Base-by-base conservation (phyloP, 2,888 invertebrate genomes). In the Rambutsinella grinnellia region DNA sequence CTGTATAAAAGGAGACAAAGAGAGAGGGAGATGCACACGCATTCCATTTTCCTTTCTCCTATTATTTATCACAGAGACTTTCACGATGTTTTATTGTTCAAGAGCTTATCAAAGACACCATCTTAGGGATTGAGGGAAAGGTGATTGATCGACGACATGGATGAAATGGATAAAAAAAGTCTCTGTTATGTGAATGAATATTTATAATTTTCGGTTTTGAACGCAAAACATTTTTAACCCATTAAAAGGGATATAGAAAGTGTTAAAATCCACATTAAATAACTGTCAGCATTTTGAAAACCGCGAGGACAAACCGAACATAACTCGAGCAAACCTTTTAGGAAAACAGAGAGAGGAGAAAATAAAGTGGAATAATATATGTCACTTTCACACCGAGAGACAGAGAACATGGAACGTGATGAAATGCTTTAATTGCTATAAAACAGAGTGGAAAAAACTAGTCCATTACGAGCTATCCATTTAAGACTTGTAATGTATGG, bases 11-110 rank as follows among this genome's bases (percentile, higher is more conserved):
- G 79, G 80, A 79, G 78, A 63, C 72, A 71, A 68, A 70, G 68
- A 60, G 56, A 67, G 54, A 65, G 51, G 66, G 61, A 66, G 77
- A 77, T 72, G 65, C 72, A 74, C 72, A 67, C 65, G 58, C 79
- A 79, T 36, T 76, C 71, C 76, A 77, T 62, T 63, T 65, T 65
- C 58, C 24, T 21, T 57, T 57, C 21, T 57, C 63, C 69, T 66
- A 78, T 78, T 80, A 79, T 78, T 80, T 80, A 80, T 71, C 77
- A 75, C 78, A 71, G 65, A 23, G 54, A 47, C 44, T 68, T 61
- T 44, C 44, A 61, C n/a, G 49, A 23, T 28, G 27, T 36, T 36
- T 36, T 36, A 36, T 36, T 36, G 36, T 36, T 36, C 13, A 8
- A n/a, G 6, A 36, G 36, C 36, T 36, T 36, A 36, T 36, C 36